phyloP scores from a whole-genome alignment of 2,888 invertebrate genomes.

The Brachypalpus laphriformis region DNA sequence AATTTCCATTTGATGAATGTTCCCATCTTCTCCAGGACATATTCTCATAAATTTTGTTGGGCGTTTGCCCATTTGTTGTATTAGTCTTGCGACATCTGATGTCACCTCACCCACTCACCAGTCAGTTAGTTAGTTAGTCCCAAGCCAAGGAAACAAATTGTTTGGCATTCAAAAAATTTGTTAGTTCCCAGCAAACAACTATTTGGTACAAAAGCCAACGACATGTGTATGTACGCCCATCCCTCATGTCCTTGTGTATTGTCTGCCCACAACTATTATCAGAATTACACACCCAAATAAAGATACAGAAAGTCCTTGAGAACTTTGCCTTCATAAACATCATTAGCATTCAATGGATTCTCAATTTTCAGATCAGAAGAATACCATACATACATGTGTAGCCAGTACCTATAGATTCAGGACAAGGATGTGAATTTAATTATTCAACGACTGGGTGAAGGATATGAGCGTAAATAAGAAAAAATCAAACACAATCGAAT shows the following conservation, averaged over 20 bases:
- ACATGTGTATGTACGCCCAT: background rate
- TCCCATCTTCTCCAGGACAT: background rate
- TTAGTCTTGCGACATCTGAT: background rate
- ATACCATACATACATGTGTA: background rate
- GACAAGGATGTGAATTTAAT: conserved; percentile 24
- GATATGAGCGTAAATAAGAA: background rate
- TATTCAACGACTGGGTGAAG: conserved; percentile 22
- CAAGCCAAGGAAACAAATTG: conserved; percentile 16
- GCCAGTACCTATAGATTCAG: background rate
- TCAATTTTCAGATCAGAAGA: conserved; percentile 1
- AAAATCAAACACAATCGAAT: background rate
- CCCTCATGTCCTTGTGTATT: background rate
- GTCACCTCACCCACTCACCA: background rate
- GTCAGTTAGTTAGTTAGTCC: background rate
- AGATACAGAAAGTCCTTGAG: conserved; percentile 9
- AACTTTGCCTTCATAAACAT: conserved; percentile 19
- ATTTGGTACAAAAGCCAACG: background rate
- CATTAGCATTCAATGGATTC: conserved; percentile 21
- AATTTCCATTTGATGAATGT: conserved; percentile 2
- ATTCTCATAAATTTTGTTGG: conserved; percentile 21
- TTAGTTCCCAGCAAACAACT: background rate
- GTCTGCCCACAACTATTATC: conserved; percentile 33
- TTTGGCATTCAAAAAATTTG: conserved; percentile 10
- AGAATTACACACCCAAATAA: conserved; percentile 19
- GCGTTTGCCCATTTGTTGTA: conserved; percentile 32